These are phyloP conservation scores for Pogonomyrmex californicus DNA, from an alignment of 1,140 invertebrate species.

Conservation along the genomic window DNA sequence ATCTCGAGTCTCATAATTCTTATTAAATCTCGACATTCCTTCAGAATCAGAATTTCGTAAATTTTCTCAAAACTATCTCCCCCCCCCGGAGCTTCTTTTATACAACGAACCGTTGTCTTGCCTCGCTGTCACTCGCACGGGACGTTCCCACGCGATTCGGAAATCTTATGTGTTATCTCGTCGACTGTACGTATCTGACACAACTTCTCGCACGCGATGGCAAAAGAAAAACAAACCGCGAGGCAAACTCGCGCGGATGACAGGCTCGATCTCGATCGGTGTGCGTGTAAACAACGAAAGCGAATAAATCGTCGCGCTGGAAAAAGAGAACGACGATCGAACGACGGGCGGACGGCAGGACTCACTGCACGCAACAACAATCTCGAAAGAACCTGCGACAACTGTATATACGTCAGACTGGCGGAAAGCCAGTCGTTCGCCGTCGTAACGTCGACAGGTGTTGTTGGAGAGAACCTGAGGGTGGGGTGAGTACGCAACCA, in stretches of 20 bases:
- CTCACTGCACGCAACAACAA: conserved; percentile 55
- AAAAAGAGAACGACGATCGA: conserved; percentile 8
- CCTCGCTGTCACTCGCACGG: neutral
- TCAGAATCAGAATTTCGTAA: neutral
- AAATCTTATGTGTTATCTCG: neutral
- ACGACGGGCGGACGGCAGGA: conserved; percentile 33
- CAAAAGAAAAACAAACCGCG: neutral
- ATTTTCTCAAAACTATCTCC: neutral
- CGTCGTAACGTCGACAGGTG: conserved; percentile 70
- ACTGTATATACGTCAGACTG: conserved; percentile 64
- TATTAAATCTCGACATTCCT: neutral
- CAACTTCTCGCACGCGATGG: neutral
- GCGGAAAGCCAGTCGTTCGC: conserved; percentile 68
- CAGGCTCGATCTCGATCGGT: neutral
- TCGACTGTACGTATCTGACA: neutral
- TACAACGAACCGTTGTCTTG: conserved; percentile 32
- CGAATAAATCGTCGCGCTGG: conserved; percentile 8
- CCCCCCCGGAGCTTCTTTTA: neutral
- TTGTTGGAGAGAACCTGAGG: conserved; percentile 57
- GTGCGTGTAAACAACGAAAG: no score
- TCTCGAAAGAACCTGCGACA: conserved; percentile 61
- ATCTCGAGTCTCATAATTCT: neutral
- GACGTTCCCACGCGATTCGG: no score
- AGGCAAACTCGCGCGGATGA: neutral
- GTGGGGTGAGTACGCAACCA: conserved; percentile 54